Conservation (phyloP, 2,113 vertebrate genomes). For the Danionella cerebrum region DNA sequence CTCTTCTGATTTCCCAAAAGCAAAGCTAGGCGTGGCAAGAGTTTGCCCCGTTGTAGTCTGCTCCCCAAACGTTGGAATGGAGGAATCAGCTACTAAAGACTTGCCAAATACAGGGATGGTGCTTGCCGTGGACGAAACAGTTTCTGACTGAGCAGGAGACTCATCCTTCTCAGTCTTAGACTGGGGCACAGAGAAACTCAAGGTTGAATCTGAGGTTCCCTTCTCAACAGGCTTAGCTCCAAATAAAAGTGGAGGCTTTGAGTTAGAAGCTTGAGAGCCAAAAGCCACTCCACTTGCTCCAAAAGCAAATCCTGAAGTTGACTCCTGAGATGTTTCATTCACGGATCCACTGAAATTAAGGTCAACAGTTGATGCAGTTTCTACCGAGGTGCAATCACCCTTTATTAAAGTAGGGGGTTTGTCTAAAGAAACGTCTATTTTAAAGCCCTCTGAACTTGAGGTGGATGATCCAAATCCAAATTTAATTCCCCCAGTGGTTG, state of each 20-base stretch:
- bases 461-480: slow-evolving; percentile 47
- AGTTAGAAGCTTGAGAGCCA: slow-evolving; percentile 56
- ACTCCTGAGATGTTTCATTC: slow-evolving; percentile 53
- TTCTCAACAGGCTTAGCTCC: slow-evolving; percentile 69
- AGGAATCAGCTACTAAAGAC: slow-evolving; percentile 56
- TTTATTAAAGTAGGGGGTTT: slow-evolving; percentile 49
- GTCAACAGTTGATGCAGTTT: slow-evolving; percentile 37
- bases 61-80: slow-evolving; percentile 51
- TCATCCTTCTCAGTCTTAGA: slow-evolving; percentile 51
- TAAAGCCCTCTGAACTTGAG: slow-evolving; percentile 47
- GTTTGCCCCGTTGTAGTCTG: slow-evolving; percentile 50
- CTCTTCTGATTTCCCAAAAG: slow-evolving; percentile 79
- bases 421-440: slow-evolving; percentile 51
- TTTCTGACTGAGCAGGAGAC: slow-evolving; percentile 33
- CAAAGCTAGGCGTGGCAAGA: slow-evolving; percentile 56
- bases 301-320: slow-evolving; percentile 69
- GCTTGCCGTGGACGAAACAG: slow-evolving; percentile 39
- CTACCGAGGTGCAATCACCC: slow-evolving; percentile 45
- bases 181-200: slow-evolving; percentile 61
- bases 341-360: slow-evolving; percentile 18
- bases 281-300: slow-evolving; percentile 60
- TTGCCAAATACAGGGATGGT: slow-evolving; percentile 70
- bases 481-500: slow-evolving; percentile 50
- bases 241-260: slow-evolving; percentile 70
- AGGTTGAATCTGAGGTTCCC: slow-evolving; percentile 41